A percentile compares a stretch with the other conserved stretches of the same genome.
Conservation (phyloP, 2,113 vertebrate genomes). For the Scalopus aquaticus region DNA sequence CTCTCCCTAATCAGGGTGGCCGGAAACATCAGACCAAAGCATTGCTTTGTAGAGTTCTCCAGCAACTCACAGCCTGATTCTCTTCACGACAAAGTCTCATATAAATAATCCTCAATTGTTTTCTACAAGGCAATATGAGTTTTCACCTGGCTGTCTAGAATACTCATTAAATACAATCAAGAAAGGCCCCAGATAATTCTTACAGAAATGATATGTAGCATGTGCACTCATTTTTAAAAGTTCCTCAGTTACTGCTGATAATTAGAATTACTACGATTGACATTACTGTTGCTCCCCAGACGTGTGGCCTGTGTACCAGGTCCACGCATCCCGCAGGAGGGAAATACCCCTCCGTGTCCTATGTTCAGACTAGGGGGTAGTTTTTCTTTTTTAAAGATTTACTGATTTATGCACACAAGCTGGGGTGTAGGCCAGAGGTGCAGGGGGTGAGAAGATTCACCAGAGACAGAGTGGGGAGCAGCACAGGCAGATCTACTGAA, state of each 20-base stretch:
- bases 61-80: constrained; percentile 31
- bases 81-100: constrained; percentile 37
- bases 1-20: constrained; percentile 40
- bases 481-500: too few species aligned
- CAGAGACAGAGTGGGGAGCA: too few species aligned
- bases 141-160: constrained; percentile 16
- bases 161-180: background rate
- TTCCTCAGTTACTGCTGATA: background rate
- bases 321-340: background rate
- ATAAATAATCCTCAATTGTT: constrained; percentile 26
- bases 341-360: background rate
- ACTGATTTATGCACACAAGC: too few species aligned
- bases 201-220: background rate
- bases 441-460: too few species aligned
- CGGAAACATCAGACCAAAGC: background rate
- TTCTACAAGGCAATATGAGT: background rate
- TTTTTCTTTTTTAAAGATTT: too few species aligned
- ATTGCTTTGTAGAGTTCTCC: constrained; percentile 24
- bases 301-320: too few species aligned
- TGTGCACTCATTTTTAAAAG: background rate
- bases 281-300: background rate
- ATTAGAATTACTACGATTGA: background rate
- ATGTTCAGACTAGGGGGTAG: background rate
- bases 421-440: too few species aligned
- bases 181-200: background rate